phyloP scores from a whole-genome alignment of 1,140 invertebrate species.

The Calephelis nemesis region DNA sequence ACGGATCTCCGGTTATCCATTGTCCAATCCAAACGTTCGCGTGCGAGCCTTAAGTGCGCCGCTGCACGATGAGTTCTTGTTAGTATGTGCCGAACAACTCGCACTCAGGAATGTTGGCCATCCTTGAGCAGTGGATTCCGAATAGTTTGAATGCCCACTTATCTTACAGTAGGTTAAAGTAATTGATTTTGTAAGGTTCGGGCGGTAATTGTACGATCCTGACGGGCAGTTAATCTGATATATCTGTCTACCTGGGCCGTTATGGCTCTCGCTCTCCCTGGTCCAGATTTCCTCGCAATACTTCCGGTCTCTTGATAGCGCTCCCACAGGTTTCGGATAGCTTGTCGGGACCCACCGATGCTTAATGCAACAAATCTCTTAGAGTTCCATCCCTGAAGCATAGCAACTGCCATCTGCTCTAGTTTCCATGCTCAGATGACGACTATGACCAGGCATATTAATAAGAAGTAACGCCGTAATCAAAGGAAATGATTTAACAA shows the following conservation, averaged over 20 bases:
- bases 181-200: constrained; percentile 21
- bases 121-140: constrained; percentile 23
- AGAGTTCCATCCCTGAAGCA: constrained; percentile 24
- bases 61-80: not conserved
- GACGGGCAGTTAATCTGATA: constrained; percentile 19
- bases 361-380: constrained; percentile 27
- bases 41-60: not conserved
- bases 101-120: constrained; percentile 4
- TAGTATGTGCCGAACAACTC: not conserved
- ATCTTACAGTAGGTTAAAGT: constrained; percentile 5
- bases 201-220: constrained; percentile 13
- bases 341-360: constrained; percentile 20
- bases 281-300: not conserved
- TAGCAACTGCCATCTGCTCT: constrained; percentile 20
- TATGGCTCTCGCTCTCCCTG: not conserved
- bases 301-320: constrained; percentile 23
- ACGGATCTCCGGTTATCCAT: constrained; percentile 20
- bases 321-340: constrained; percentile 23
- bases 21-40: constrained; percentile 1
- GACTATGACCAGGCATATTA: constrained; percentile 23
- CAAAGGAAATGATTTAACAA: constrained; percentile 21
- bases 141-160: constrained; percentile 19
- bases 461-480: constrained; percentile 17
- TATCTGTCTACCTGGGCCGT: constrained; percentile 4
- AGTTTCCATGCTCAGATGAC: constrained; percentile 17